Evolutionary conservation across 1,140 invertebrate species (phyloP).

Genomic region (Notospermus geniculatus): DNA sequence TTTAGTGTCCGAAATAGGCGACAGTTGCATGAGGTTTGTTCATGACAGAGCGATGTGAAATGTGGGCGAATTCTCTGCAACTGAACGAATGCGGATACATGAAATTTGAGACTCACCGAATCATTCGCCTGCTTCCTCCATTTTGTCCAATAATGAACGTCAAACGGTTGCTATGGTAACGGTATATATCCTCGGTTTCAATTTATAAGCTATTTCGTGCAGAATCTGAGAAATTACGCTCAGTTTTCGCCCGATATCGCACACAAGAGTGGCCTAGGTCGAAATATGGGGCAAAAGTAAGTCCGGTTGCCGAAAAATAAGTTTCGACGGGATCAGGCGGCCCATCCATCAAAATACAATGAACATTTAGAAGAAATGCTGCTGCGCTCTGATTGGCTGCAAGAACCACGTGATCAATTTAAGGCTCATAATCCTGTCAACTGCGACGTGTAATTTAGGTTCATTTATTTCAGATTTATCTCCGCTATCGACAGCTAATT

Average conservation of each 20-base stretch:
- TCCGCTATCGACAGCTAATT: constrained; percentile 16
- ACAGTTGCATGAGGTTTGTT: too few species aligned
- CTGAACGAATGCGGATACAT: too few species aligned
- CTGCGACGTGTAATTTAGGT: constrained; percentile 10
- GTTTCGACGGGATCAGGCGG: not conserved
- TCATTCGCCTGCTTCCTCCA: not conserved
- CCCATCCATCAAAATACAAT: constrained; percentile 6
- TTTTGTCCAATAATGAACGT: constrained; percentile 5
- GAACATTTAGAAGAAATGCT: not conserved
- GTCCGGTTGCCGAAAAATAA: not conserved
- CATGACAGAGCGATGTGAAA: too few species aligned
- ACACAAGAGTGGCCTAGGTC: not conserved
- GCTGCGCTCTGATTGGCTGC: constrained; percentile 16
- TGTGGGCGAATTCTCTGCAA: too few species aligned
- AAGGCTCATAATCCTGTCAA: constrained; percentile 22
- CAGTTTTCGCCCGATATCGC: not conserved
- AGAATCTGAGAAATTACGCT: not conserved
- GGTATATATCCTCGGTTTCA: not conserved
- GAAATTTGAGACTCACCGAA: too few species aligned
- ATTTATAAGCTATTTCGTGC: not conserved
- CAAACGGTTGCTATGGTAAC: constrained; percentile 8
- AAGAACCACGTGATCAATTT: constrained; percentile 18
- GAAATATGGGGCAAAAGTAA: not conserved
- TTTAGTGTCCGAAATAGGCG: too few species aligned
- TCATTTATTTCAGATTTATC: constrained; percentile 22